phyloP scores from a whole-genome alignment of 2,797 vertebrate species.

The Hipposideros larvatus region DNA sequence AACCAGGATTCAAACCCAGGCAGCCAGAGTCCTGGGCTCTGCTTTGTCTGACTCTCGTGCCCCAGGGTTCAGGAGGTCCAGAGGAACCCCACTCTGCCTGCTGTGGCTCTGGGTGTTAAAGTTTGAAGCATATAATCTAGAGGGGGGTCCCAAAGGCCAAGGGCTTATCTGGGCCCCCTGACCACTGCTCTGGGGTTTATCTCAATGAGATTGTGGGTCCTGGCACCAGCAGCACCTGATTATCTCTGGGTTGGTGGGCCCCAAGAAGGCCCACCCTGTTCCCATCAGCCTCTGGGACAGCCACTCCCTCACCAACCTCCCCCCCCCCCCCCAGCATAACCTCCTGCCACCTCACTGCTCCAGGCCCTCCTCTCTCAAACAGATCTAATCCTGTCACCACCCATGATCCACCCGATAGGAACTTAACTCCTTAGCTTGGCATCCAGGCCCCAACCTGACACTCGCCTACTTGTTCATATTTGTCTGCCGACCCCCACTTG shows the following conservation, averaged over 20 bases:
- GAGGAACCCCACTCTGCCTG: background rate
- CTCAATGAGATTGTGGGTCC: background rate
- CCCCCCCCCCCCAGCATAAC: background rate
- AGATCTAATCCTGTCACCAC: background rate
- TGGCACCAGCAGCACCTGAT: background rate
- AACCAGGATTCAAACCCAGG: background rate
- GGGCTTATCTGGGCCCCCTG: background rate
- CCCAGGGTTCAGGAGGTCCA: background rate
- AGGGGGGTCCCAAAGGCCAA: background rate
- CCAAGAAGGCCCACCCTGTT: background rate
- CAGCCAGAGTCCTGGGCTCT: background rate
- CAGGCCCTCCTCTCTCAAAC: background rate
- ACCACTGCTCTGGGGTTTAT: background rate
- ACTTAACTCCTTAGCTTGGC: background rate
- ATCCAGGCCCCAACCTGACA: background rate
- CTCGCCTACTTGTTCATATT: background rate
- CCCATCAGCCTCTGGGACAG: background rate
- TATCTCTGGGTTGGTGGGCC: background rate
- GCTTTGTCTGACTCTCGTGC: background rate
- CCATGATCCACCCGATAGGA: too few species aligned
- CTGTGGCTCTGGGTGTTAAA: background rate
- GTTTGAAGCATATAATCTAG: background rate
- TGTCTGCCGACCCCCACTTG: background rate
- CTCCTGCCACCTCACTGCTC: background rate
- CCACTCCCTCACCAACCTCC: background rate